Conservation (phyloP, 2,888 invertebrate species). For the Caenorhabditis wallacei region DNA sequence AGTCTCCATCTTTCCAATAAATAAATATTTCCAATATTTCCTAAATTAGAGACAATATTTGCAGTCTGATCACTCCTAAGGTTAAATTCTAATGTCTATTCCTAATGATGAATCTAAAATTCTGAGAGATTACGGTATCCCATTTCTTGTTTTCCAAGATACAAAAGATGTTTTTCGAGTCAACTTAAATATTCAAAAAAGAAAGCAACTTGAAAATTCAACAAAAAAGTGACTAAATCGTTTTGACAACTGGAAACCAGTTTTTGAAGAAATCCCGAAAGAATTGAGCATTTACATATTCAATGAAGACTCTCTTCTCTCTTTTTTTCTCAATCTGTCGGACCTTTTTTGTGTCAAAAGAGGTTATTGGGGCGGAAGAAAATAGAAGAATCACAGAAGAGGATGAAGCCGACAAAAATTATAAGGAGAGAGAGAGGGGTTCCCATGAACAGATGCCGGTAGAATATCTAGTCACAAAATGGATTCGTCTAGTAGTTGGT, state of each 20-base stretch:
- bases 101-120: too few relatives aligned
- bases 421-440: slow-evolving; percentile 3
- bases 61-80: too few relatives aligned
- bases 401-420: slow-evolving; percentile 47
- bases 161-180: too few relatives aligned
- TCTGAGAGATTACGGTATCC: too few relatives aligned
- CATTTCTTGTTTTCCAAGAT: too few relatives aligned
- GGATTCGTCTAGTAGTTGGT: slow-evolving; percentile 9
- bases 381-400: too few relatives aligned
- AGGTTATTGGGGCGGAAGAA: slow-evolving; percentile 31
- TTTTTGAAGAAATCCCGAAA: slow-evolving; percentile 38
- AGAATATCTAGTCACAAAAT: slow-evolving; percentile 18
- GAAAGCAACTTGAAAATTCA: neutral
- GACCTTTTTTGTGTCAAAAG: slow-evolving; percentile 26
- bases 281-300: slow-evolving; percentile 52
- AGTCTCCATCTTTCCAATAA: too few relatives aligned
- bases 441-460: slow-evolving; percentile 42
- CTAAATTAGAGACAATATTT: too few relatives aligned
- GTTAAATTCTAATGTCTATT: too few relatives aligned
- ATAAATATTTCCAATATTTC: too few relatives aligned
- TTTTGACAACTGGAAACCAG: slow-evolving; percentile 25
- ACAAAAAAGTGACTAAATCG: slow-evolving; percentile 8
- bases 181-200: too few relatives aligned
- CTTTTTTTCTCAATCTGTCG: slow-evolving; percentile 11
- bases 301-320: slow-evolving; percentile 25